Conservation (phyloP, 2,888 invertebrate species). For the Philhelius pedissequus region DNA sequence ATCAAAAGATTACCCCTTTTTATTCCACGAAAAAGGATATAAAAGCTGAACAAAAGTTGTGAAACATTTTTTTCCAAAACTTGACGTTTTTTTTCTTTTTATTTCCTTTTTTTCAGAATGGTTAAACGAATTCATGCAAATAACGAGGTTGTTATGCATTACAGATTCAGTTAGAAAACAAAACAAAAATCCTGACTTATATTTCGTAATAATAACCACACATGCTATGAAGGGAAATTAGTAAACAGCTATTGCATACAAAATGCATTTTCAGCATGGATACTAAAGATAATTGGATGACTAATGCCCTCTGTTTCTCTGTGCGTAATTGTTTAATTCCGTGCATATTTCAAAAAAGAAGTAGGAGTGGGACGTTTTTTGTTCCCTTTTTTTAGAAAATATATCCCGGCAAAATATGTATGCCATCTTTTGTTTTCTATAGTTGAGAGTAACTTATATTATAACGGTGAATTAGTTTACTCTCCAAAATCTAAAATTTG, state of each 20-base stretch:
- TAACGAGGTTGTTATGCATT: neutral
- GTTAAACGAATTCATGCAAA: neutral
- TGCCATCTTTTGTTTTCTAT: too few relatives aligned
- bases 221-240: neutral
- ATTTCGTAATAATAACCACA: neutral
- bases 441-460: too few relatives aligned
- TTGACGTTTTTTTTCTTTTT: neutral
- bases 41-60: neutral
- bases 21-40: neutral
- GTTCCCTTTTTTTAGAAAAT: too few relatives aligned
- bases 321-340: too few relatives aligned
- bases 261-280: neutral
- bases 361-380: too few relatives aligned
- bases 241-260: neutral
- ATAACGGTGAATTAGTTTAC: too few relatives aligned
- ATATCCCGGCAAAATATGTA: too few relatives aligned
- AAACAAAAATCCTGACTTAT: neutral
- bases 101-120: neutral
- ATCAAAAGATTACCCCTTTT: slow-evolving; percentile 10
- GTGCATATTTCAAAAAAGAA: too few relatives aligned
- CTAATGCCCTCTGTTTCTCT: too few relatives aligned
- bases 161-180: neutral
- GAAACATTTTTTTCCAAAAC: neutral
- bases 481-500: too few relatives aligned
- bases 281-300: neutral